These are phyloP conservation scores for Amitus sp. DNA, from an alignment of 2,888 invertebrate genomes.

Conservation along the genomic window DNA sequence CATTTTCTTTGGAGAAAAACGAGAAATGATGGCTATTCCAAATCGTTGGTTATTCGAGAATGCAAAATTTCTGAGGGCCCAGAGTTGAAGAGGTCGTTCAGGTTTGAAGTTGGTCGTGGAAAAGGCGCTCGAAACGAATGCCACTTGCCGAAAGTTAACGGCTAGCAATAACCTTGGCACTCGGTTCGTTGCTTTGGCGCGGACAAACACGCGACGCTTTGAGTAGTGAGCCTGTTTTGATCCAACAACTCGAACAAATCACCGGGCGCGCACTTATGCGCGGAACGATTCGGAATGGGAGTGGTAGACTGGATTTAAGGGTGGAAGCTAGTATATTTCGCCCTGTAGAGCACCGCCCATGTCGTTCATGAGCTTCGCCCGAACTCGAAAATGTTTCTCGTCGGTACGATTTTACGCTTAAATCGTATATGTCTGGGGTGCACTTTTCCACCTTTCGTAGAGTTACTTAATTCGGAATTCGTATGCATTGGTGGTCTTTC, in stretches of 20 bases:
- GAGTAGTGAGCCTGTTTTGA: constrained; percentile 55
- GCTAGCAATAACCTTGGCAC: constrained; percentile 5
- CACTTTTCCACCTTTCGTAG: neutral
- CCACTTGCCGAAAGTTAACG: neutral
- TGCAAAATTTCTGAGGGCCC: too few species aligned
- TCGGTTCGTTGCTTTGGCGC: constrained; percentile 6
- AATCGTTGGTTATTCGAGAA: too few species aligned
- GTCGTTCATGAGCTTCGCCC: constrained; percentile 58
- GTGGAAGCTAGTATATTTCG: constrained; percentile 56
- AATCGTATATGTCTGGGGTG: constrained; percentile 27
- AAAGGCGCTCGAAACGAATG: neutral
- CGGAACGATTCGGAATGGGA: constrained; percentile 38
- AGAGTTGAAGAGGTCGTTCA: too few species aligned
- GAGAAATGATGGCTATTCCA: too few species aligned
- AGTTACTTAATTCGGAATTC: neutral
- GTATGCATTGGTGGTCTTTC: neutral
- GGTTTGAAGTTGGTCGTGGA: too few species aligned
- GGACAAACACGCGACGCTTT: constrained; percentile 38
- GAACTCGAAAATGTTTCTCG: constrained; percentile 52
- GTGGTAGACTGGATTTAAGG: constrained; percentile 52
- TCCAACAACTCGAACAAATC: constrained; percentile 38
- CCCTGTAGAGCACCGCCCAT: constrained; percentile 56
- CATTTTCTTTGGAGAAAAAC: too few species aligned
- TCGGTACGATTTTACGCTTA: constrained; percentile 53
- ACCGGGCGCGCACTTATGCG: constrained; percentile 30